Percentiles rank a stretch among this genome's conserved stretches.
Evolutionary conservation across 2,888 invertebrate species (phyloP).

Genomic region (Synergus japonicus): DNA sequence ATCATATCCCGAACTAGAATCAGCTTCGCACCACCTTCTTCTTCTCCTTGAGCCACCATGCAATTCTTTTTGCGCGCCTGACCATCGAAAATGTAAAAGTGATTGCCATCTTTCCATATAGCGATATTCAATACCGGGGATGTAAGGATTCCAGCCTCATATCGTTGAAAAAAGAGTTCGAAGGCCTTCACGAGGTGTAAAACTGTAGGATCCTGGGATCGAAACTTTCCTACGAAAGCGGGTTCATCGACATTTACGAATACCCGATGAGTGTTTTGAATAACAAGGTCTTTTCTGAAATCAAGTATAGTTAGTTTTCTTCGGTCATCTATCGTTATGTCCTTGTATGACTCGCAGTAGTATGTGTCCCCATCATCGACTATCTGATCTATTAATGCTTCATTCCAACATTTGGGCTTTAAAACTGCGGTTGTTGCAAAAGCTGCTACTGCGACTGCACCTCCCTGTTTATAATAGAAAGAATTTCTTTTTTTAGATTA

Average conservation of each 20-base stretch:
- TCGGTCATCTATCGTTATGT: slow-evolving; percentile 63
- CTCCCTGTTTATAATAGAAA: slow-evolving; percentile 61
- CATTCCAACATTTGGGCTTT: slow-evolving; percentile 70
- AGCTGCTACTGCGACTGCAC: slow-evolving; percentile 71
- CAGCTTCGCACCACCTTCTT: slow-evolving; percentile 66
- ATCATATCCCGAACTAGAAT: slow-evolving; percentile 65
- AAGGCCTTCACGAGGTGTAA: slow-evolving; percentile 69
- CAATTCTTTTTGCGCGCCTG: slow-evolving; percentile 66
- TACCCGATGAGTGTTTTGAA: slow-evolving; percentile 65
- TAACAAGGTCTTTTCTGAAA: slow-evolving; percentile 59
- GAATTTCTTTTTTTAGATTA: background rate
- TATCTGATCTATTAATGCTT: slow-evolving; percentile 70
- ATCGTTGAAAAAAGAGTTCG: slow-evolving; percentile 66
- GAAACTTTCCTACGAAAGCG: slow-evolving; percentile 69
- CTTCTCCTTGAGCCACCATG: slow-evolving; percentile 51
- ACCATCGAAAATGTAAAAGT: slow-evolving; percentile 70
- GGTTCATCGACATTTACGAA: slow-evolving; percentile 68
- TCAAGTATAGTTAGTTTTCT: slow-evolving; percentile 64
- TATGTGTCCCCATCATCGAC: slow-evolving; percentile 73
- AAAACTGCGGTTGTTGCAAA: slow-evolving; percentile 68
- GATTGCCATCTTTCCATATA: slow-evolving; percentile 65
- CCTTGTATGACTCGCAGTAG: slow-evolving; percentile 68
- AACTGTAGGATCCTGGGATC: slow-evolving; percentile 67
- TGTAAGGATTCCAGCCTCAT: slow-evolving; percentile 66
- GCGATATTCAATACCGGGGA: slow-evolving; percentile 68